phyloP scores from a whole-genome alignment of 2,113 vertebrate genomes.

The Lagopus muta region DNA sequence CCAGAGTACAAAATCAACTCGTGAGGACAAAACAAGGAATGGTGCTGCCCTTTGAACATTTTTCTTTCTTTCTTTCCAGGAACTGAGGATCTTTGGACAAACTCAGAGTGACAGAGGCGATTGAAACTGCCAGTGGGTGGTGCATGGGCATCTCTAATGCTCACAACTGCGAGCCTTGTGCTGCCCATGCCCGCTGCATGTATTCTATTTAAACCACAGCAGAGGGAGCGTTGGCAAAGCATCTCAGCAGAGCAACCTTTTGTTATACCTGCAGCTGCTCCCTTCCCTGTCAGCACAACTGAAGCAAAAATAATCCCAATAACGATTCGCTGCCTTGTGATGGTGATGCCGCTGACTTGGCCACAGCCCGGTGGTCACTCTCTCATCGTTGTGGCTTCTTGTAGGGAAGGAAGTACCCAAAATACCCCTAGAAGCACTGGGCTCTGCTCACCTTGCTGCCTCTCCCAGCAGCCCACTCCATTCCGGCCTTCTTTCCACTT shows the following conservation, averaged over 20 bases:
- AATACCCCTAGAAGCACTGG: background rate
- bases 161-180: background rate
- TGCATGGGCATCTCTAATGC: slow-evolving; percentile 72
- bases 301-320: background rate
- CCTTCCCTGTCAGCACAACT: background rate
- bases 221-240: slow-evolving; percentile 74
- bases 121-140: slow-evolving; percentile 65
- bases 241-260: slow-evolving; percentile 46
- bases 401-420: background rate
- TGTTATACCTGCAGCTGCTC: slow-evolving; percentile 49
- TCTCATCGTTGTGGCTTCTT: background rate
- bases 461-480: background rate
- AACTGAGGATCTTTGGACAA: slow-evolving; percentile 2
- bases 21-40: background rate
- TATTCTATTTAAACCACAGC: slow-evolving; percentile 71
- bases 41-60: background rate
- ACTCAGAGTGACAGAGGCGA: slow-evolving; percentile 40
- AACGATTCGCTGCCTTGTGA: background rate
- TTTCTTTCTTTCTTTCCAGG: slow-evolving; percentile 3
- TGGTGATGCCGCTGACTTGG: background rate
- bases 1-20: background rate
- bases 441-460: background rate
- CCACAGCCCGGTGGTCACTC: background rate
- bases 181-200: slow-evolving; percentile 51
- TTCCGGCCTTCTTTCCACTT: background rate